Evolutionary conservation across 2,888 invertebrate species (phyloP), one percentile per base, ranked within the genome.

Genomic region (Dysmachus trigonus): DNA sequence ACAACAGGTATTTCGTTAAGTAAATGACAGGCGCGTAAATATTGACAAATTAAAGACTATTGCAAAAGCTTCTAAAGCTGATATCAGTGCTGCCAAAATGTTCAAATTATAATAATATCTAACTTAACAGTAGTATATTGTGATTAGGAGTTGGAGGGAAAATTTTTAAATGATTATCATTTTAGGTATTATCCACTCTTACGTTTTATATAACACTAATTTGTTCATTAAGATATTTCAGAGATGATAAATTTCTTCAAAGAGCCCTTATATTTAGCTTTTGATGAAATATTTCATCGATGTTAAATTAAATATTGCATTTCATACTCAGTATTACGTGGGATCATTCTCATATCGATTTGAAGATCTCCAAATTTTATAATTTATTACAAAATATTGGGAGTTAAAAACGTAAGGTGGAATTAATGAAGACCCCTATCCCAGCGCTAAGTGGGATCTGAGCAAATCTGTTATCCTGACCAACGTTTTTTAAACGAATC

Each of bases 1-100:
- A 72, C 83, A 83, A 83, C 83, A 83, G 83, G 72, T 72, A 41
- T 83, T 83, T 47, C 35, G 82, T 82, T 83, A 83, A 83, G 72
- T 72, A 83, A 83, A 83, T 72, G 53, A 83, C n/a, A 79, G 31
- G 18, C 15, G n/a, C 38, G 30, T 77, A 47, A 77, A 77, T 47
- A 76, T 38, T 22, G 38, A 76, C 15, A 62, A 62, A 62, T 62
- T 62, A 62, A 62, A 62, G 10, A 31, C 31, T 27, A 53, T 53
- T 53, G 35, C 22, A 81, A 81, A 53, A 53, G 73, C 73, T 53
- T 53, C 31, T 62, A 22, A 53, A 53, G 53, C 53, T 81, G 31
- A 73, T 81, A 53, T 53, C 81, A 53, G 30, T 53, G 31, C 53
- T 81, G 81, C 35, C 81, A 81, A 73, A 79, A 22, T 81, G 30